These are phyloP conservation scores for Sylvia atricapilla DNA, from an alignment of 2,113 vertebrate species.

Conservation along the genomic window DNA sequence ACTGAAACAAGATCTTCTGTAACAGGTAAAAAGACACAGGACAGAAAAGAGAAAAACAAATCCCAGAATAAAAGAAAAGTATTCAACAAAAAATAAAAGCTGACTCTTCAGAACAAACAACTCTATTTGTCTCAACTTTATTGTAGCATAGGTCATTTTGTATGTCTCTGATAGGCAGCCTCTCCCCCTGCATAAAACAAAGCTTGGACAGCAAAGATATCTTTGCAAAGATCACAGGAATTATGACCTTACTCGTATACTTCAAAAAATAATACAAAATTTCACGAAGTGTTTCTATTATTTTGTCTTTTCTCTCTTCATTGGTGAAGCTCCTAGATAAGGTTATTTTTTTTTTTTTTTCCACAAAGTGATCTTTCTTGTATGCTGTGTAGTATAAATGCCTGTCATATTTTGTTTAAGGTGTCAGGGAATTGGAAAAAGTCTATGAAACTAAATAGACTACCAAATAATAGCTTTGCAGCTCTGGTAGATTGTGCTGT, in stretches of 20 bases:
- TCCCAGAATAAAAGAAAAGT: background rate
- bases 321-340: constrained; percentile 16
- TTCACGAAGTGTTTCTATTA: background rate
- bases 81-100: background rate
- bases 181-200: background rate
- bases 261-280: background rate
- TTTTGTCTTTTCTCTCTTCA: constrained; percentile 13
- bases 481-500: constrained; percentile 62
- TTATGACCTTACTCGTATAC: background rate
- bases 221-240: background rate
- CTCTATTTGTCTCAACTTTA: constrained; percentile 15
- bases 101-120: background rate
- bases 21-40: background rate
- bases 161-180: background rate
- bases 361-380: constrained; percentile 38
- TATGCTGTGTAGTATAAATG: constrained; percentile 59
- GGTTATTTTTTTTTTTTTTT: background rate
- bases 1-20: background rate
- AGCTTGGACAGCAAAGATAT: background rate
- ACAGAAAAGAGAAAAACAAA: background rate
- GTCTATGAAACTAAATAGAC: constrained; percentile 74
- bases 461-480: constrained; percentile 65
- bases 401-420: constrained; percentile 71
- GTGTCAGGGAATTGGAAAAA: constrained; percentile 64
- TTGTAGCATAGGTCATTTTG: background rate